phyloP scores from a whole-genome alignment of 2,797 vertebrate species.

The Furcifer pardalis region DNA sequence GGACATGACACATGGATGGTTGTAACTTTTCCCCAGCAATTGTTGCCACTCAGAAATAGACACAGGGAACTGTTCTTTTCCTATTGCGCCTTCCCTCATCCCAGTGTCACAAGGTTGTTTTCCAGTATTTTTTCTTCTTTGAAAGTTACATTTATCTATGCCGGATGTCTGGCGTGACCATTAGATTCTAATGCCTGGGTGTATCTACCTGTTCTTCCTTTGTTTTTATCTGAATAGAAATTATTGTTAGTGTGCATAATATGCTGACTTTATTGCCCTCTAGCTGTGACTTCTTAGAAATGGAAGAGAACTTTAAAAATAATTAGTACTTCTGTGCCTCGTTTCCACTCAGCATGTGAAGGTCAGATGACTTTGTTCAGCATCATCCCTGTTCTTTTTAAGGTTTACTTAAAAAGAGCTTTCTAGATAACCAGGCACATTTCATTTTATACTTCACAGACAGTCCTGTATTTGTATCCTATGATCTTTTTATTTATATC shows the following conservation, averaged over 20 bases:
- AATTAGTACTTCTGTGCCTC: slow-evolving; percentile 11
- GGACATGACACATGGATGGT: background rate
- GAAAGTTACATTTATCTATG: background rate
- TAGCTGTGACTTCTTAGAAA: slow-evolving; percentile 23
- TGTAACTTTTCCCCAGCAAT: background rate
- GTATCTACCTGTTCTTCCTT: background rate
- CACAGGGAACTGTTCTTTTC: background rate
- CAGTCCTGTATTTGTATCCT: background rate
- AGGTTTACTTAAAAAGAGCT: background rate
- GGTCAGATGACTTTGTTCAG: background rate
- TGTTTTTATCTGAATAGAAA: slow-evolving; percentile 11
- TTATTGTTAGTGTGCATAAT: slow-evolving; percentile 4
- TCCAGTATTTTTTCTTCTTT: background rate
- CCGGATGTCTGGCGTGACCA: background rate
- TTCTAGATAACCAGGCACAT: background rate
- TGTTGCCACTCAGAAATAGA: background rate
- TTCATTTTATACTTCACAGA: background rate
- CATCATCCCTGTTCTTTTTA: background rate
- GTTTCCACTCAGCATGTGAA: background rate
- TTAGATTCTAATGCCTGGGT: background rate
- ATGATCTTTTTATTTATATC: background rate
- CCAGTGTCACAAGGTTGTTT: background rate
- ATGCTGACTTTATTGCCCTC: slow-evolving; percentile 28
- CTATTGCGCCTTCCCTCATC: background rate
- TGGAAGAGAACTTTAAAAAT: slow-evolving; percentile 22